Evolutionary conservation across 2,888 invertebrate genomes (phyloP), one percentile per base, ranked within the genome.

Genomic region (Asteroscopus sphinx): DNA sequence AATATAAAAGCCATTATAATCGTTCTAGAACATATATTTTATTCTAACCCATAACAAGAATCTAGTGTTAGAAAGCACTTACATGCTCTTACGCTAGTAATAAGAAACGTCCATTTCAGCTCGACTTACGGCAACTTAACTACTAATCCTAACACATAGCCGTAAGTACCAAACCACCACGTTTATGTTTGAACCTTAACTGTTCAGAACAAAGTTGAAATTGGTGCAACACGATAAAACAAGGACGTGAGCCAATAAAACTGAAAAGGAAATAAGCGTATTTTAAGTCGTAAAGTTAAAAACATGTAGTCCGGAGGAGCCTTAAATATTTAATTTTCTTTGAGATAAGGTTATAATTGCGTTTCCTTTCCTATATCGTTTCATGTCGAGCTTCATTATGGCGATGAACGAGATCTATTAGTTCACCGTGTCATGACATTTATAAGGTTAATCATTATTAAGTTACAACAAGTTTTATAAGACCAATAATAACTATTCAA

Each of bases 41-140:
- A 13, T 12, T 11, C 25, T 46, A 17, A 6, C 11, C 32, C 41
- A 53, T 52, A 64, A 64, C 52, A 64, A 58, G 47, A 45, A 52
- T 6, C 40, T 39, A 58, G 70, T 64, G 67, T 69, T 64, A 35
- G 51, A 52, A 70, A 61, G 68, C 68, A 71, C 68, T 69, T 56
- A 47, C 45, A 71, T 16, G 53, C 72, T 71, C 46, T 68, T 57
- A 69, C 47, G 28, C 8, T 16, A 48, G 65, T 67, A 67, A 71
- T 66, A 66, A 56, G 67, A 56, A 56, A 37, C 61, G 52, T 41
- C 52, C 49, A 71, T 67, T 68, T 68, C 67, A 66, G 49, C 56
- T 53, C 67, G 28, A 30, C 71, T 71, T 47, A 33, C 68, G 37
- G 55, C 37, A 55, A 55, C 47, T 47, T 44, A 51, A 68, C 39